Base-by-base conservation (phyloP, 2,888 invertebrate species). In the Nematopogon swammerdamellus region DNA sequence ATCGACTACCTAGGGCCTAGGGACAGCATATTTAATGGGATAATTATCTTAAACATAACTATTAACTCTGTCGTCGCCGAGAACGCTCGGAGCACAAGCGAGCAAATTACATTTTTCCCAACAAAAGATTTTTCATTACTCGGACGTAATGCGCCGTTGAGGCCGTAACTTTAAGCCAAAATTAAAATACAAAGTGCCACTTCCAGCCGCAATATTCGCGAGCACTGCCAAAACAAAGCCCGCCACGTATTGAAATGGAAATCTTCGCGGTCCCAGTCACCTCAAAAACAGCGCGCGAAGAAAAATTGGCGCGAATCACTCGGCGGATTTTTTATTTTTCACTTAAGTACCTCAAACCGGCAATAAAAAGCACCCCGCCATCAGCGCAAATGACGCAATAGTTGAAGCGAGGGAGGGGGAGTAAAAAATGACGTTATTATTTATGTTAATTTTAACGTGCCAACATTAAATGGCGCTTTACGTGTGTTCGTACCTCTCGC, bases 341-440 rank as follows among this genome's bases (percentile, higher is more conserved):
- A 64, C 69, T 65, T 70, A 72, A 74, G 72, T 69, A 71, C 67
- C 65, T 68, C 62, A 63, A 55, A 29, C n/a, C 57, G 62, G 71
- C 68, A 60, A 67, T 70, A 70, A 72, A 70, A 69, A 68, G 71
- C 70, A 66, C 36, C 36, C 36, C 36, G 11, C 11, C 36, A 36
- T 36, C 36, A 14, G 36, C 60, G 64, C 64, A 68, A 72, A 74
- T 70, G 74, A 73, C 73, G 72, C 64, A 68, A 72, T 69, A 67
- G 36, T 64, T 63, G 63, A 61, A 54, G 59, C 50, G 57, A 56
- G 55, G 56, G 50, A 59, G 59, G 56, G 58, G 52, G 56, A 54
- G 60, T 62, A 67, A 67, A 63, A 63, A 72, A 76, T 72, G 73
- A 73, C 72, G 75, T 72, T 72, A 76, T 80, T 80, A 79, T 79